Evolutionary conservation across 2,888 invertebrate genomes (phyloP), one percentile per base, ranked within the genome.

Genomic region (Strigamia transsilvanica): DNA sequence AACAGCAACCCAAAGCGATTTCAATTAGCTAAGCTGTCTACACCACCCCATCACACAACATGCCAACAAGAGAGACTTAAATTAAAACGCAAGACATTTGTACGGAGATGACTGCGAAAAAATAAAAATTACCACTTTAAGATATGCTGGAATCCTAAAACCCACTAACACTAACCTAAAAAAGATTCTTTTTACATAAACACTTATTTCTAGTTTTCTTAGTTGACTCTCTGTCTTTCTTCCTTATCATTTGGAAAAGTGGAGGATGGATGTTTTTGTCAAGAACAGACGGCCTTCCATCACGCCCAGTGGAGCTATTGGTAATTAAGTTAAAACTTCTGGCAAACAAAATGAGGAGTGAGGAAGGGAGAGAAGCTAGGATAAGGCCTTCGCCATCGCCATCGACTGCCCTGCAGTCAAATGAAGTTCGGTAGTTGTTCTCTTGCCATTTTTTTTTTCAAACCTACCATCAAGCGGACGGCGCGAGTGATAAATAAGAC

Each of bases 1-100:
- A 73, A 73, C 73, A 73, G 73, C 73, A 73, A 73, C 73, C 73
- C 73, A 73, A 73, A 73, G 73, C 73, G 73, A 73, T 73, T 73
- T 73, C 73, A 73, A 73, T 73, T 73, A 73, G 73, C 73, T 73
- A 73, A 73, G 73, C 73, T 73, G 73, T 73, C 73, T 73, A 73
- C 73, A 73, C 73, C 73, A 73, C 73, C 73, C 73, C 73, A 73
- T 73, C 73, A 73, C 73, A 73, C 73, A 73, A 73, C 73, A 73
- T 73, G 73, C 73, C 73, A 73, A 73, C 27, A 23, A 73, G 73
- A 73, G 66, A 66, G n/a, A 73, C 12, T 73, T 73, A 73, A 73
- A 73, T 73, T 73, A 73, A 73, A 73, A 73, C 15, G 13, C 73
- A 73, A 73, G 73, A 73, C 73, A 73, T 73, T 32, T 73, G 73